Base-by-base conservation (phyloP, 2,113 vertebrate species). In the Lepus americanus region DNA sequence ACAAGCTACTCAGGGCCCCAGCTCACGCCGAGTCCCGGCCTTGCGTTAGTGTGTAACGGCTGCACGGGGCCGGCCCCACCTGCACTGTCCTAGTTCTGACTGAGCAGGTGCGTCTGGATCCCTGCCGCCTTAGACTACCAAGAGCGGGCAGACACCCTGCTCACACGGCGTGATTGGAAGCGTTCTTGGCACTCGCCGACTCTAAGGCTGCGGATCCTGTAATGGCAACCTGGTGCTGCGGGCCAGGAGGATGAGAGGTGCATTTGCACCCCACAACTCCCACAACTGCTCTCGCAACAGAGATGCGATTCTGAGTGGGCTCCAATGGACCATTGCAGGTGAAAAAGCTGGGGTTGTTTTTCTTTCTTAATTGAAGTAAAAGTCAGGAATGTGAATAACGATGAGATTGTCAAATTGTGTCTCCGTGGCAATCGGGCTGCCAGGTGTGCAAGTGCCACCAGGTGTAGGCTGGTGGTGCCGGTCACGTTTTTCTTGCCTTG, bases 161-260 rank as follows among this genome's bases (percentile, higher is more conserved):
- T 44, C 44, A 44, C 44, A 44, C 44, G 44, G 59, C 9, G 1
- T 9, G 19, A 8, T 82, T 33, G 2, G 25, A 63, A 31, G 69
- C 20, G 10, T 9, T 13, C 4, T 9, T 55, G 49, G 29, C 27
- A 17, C 25, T 33, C 72, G 39, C 59, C 27, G 77, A 19, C 23
- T 59, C 63, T 29, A 25, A 22, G 29, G 11, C 31, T 9, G 11
- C 11, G 39, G 27, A 16, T 29, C 67, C 6, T 5, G 10, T 4
- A 70, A 3, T n/a, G 33, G n/a, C 9, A 9, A 0, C 12, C 9
- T 39, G 1, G 1, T 6, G 0, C 22, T 19, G 12, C 0, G 1
- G 36, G 64, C 59, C 25, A 29, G 29, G 39, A 4, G 13, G 0
- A 0, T 2, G 2, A 3, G 55, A 70, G 64, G 44, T 27, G 1